A percentile compares a stretch with the other conserved stretches of the same genome.
These are phyloP conservation scores for Littorina saxatilis DNA, from an alignment of 1,140 invertebrate genomes.

Conservation along the genomic window DNA sequence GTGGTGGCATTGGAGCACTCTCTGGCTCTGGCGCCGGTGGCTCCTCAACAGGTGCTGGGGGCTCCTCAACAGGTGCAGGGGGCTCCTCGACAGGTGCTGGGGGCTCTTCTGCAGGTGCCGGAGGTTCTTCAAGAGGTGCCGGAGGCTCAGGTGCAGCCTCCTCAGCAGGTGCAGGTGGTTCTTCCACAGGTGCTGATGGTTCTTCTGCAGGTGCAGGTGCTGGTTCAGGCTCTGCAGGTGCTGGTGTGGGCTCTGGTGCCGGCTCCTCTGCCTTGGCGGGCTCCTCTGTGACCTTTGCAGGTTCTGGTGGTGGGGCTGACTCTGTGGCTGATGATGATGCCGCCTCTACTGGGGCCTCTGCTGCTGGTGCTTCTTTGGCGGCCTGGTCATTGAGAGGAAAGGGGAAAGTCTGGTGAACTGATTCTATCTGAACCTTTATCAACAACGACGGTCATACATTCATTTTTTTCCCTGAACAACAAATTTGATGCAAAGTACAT, in stretches of 20 bases:
- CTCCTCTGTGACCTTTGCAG: background rate
- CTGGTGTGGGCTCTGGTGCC: background rate
- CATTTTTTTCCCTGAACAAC: too few relatives aligned
- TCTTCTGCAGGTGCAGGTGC: background rate
- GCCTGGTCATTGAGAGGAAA: too few relatives aligned
- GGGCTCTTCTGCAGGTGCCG: slow-evolving; percentile 24
- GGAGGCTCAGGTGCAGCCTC: background rate
- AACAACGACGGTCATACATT: too few relatives aligned
- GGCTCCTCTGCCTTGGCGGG: background rate
- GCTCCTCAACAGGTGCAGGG: background rate
- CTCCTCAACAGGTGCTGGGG: background rate
- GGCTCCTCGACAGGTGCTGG: slow-evolving; percentile 27
- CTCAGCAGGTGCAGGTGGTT: background rate
- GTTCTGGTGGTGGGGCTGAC: background rate
- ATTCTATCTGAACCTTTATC: too few relatives aligned
- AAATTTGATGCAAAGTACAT: too few relatives aligned
- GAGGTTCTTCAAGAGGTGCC: background rate
- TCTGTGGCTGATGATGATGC: background rate
- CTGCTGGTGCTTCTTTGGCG: slow-evolving; percentile 4
- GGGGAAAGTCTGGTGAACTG: too few relatives aligned
- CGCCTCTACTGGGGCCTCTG: background rate
- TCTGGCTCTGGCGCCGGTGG: slow-evolving; percentile 13
- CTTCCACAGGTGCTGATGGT: slow-evolving; percentile 1
- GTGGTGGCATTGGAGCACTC: background rate
- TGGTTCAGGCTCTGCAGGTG: slow-evolving; percentile 2